Base-by-base conservation (phyloP, 2,113 vertebrate species). In the Ochotona princeps region DNA sequence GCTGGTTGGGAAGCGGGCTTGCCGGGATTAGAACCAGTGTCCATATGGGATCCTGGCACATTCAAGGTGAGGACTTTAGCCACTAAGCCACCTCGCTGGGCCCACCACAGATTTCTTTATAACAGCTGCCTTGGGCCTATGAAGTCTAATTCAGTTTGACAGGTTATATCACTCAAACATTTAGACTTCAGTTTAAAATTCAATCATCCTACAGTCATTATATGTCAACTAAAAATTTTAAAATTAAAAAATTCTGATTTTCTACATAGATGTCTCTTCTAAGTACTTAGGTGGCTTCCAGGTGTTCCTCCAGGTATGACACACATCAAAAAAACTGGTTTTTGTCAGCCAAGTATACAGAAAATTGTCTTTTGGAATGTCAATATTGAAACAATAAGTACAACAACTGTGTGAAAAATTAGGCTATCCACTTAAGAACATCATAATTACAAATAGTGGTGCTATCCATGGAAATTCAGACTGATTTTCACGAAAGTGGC, bases 171-270 rank as follows among this genome's bases (percentile, higher is more conserved):
- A 66, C 4, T 44, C 44, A 80, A 86, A 87, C 8, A 72, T 78
- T 79, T 87, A 69, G 20, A 82, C 80, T 91, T 88, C 47, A 69
- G 7, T 89, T 79, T 86, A 86, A 91, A 91, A 88, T 83, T 51
- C 65, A 93, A 32, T 57, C 35, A 89, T 63, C 25, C 83, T 67
- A 17, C 44, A 54, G 54, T 83, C 47, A 28, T 47, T 63, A 44
- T 9, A 63, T 30, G 4, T 44, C 35, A 47, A 10, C n/a, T 66
- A 60, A 25, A 35, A 66, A 66, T 63, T 66, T 57, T 83, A 54
- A 78, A 93, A 72, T 74, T 44, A 65, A 91, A 73, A 66, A 47
- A 69, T 74, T 32, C n/a, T 38, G 15, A 51, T 84, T 35, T 86
- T 79, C 90, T 75, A 57, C 49, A 14, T 74, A 51, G n/a, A 4